Evolutionary conservation across 2,797 vertebrate species (phyloP).

Genomic region (Myoxocephalus aenaeus): DNA sequence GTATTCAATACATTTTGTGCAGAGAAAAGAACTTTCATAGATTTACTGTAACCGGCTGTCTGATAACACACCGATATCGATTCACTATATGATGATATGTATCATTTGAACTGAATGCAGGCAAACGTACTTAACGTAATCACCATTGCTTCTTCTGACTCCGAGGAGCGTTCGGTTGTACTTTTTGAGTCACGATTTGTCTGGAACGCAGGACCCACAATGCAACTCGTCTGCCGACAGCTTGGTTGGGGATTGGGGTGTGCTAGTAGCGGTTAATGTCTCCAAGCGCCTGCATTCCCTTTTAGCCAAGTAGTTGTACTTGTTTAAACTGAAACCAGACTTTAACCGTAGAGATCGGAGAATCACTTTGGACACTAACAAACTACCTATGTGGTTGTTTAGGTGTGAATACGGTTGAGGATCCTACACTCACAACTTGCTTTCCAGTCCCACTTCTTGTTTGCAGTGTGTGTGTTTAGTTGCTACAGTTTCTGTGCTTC

Average conservation of each 20-base stretch:
- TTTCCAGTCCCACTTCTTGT: not conserved
- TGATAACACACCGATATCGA: not conserved
- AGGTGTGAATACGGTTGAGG: not conserved
- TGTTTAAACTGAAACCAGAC: too few relatives aligned
- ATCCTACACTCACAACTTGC: conserved; percentile 1
- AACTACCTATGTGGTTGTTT: not conserved
- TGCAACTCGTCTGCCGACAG: not conserved
- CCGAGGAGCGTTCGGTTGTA: not conserved
- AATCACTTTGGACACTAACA: too few relatives aligned
- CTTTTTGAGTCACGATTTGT: not conserved
- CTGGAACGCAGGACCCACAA: not conserved
- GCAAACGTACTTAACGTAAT: too few relatives aligned
- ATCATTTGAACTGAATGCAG: not conserved
- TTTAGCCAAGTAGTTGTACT: too few relatives aligned
- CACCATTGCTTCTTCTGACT: not conserved
- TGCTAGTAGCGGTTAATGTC: not conserved
- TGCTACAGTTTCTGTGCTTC: conserved; percentile 42
- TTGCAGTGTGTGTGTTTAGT: conserved; percentile 14
- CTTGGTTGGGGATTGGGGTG: not conserved
- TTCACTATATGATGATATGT: not conserved
- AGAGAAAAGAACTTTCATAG: not conserved
- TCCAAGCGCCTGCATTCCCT: too few relatives aligned
- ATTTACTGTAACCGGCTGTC: not conserved
- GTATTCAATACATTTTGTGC: not conserved
- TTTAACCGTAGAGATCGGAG: too few relatives aligned